These are phyloP conservation scores for Anseranas semipalmata DNA, from an alignment of 2,113 vertebrate genomes.

Conservation along the genomic window DNA sequence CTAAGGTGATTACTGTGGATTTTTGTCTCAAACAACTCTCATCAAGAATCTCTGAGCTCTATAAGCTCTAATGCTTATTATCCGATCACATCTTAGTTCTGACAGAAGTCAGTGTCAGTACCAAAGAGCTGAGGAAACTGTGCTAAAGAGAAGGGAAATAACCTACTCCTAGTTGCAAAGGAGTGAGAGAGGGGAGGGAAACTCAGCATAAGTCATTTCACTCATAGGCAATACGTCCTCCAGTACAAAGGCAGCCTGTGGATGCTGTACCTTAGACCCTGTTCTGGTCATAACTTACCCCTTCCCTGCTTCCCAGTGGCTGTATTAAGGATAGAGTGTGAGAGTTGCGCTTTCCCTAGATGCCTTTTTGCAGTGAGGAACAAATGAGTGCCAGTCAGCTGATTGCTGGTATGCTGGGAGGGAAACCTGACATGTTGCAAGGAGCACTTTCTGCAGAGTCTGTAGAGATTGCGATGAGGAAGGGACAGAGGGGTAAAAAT, in stretches of 20 bases:
- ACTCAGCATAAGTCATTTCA: background rate
- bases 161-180: background rate
- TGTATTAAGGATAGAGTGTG: background rate
- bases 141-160: conserved; percentile 27
- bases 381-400: background rate
- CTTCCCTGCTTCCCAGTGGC: background rate
- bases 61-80: background rate
- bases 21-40: conserved; percentile 5
- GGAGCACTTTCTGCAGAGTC: background rate
- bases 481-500: background rate
- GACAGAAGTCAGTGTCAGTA: background rate
- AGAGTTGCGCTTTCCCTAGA: background rate
- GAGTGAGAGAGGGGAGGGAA: background rate
- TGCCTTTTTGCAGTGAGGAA: background rate
- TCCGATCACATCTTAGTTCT: background rate
- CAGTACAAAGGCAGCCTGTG: background rate
- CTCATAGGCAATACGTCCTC: background rate
- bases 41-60: background rate
- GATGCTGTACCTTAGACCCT: background rate
- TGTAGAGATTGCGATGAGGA: background rate
- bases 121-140: background rate
- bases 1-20: background rate
- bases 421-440: background rate
- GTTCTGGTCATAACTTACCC: background rate
- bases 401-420: background rate